These are phyloP conservation scores for Stegostoma tigrinum DNA, from an alignment of 2,113 vertebrate genomes.

Conservation along the genomic window DNA sequence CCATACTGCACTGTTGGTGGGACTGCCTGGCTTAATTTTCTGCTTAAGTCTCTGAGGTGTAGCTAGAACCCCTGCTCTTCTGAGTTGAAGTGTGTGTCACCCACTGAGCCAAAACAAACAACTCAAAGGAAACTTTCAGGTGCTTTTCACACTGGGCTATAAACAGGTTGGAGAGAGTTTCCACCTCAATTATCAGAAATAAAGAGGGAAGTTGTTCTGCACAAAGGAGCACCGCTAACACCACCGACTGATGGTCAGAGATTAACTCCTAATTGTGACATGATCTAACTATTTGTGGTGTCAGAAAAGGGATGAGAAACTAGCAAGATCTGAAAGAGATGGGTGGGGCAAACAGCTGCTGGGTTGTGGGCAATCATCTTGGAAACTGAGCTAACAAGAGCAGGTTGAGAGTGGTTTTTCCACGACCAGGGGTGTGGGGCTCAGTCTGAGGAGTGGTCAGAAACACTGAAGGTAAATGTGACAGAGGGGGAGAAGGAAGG, in stretches of 20 bases:
- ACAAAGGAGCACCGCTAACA: background rate
- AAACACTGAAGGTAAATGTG: background rate
- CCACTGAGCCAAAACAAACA: background rate
- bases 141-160: background rate
- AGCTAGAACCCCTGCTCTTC: background rate
- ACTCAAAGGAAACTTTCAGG: background rate
- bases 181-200: background rate
- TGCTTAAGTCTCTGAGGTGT: too few species aligned
- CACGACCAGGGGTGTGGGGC: background rate
- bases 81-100: background rate
- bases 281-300: background rate
- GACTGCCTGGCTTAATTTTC: too few species aligned
- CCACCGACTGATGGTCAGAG: background rate
- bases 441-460: background rate
- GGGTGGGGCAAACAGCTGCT: background rate
- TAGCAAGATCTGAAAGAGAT: background rate
- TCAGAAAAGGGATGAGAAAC: slow-evolving; percentile 14
- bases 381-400: background rate
- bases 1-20: too few species aligned
- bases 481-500: background rate
- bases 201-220: background rate
- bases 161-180: background rate
- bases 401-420: background rate
- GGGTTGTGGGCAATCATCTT: background rate
- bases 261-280: background rate